Evolutionary conservation across 2,888 invertebrate species (phyloP).

Genomic region (Eledone cirrhosa): DNA sequence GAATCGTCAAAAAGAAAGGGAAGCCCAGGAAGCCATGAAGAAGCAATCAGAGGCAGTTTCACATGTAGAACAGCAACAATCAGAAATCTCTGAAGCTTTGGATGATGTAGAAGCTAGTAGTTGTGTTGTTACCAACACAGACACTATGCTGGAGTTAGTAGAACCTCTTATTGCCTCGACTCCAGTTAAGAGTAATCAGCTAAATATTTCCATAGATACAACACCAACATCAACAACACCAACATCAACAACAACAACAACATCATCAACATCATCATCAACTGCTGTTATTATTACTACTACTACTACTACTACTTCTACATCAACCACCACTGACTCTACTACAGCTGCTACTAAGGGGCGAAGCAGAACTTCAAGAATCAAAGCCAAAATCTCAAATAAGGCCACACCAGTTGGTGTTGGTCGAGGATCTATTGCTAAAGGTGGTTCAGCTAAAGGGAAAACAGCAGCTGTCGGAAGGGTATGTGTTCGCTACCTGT

Average conservation of each 20-base stretch:
- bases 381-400: no score
- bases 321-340: no score
- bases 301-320: no score
- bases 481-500: neutral
- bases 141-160: no score
- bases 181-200: neutral
- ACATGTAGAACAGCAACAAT: neutral
- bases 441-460: constrained; percentile 14
- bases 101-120: no score
- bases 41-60: constrained; percentile 28
- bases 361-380: no score
- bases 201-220: neutral
- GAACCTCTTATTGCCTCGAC: neutral
- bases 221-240: neutral
- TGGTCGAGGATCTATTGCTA: constrained; percentile 1
- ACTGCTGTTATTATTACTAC: no score
- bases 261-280: no score
- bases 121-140: no score
- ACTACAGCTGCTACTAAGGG: no score
- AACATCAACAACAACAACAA: neutral
- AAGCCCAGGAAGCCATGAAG: constrained; percentile 41
- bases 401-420: neutral
- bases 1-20: constrained; percentile 51
- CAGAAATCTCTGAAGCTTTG: neutral
- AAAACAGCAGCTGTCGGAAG: constrained; percentile 21